Base-by-base conservation (phyloP, 2,797 vertebrate genomes). In the Babyrousa celebensis region DNA sequence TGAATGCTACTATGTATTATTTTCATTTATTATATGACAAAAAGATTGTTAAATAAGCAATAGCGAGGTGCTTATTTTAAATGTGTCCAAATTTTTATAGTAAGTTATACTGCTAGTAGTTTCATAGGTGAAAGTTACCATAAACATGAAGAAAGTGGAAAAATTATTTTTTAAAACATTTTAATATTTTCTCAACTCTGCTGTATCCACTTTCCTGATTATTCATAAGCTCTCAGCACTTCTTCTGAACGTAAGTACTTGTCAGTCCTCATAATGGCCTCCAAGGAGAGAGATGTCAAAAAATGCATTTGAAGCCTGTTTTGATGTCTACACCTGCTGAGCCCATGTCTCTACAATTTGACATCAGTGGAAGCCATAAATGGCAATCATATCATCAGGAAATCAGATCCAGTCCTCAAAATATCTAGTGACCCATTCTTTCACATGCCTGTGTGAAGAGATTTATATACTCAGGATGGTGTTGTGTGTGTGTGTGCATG, bases 221-320 rank as follows among this genome's bases (percentile, higher is more conserved):
- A 95, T 89, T 97, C 75, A 78, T 91, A 85, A 93, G 9, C 25
- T 72, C 87, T 89, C 84, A 94, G 79, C 3, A 85, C 72, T 48
- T 96, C 68, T 87, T 86, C 58, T 0, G 0, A 94, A 96, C 91
- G 92, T 54, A 95, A 92, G 86, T 82, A 85, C 87, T 95, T 93
- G 95, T 96, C 95, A 95, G 32, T 93, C n/a, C 82, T 91, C 91
- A 60, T 97, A 94, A 96, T 52, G 36, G 86, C 56, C 85, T 97
- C 84, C 71, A 89, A 93, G 84, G 94, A 87, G 74, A 96, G 43
- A 95, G 74, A 96, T 95, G 95, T 96, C 95, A 95, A 87, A 79
- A 91, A 90, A 94, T 97, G 95, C 86, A 94, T 85, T 60, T 94
- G 94, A 96, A 97, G 54, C 67, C 86, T 96, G 84, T 98, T 97